phyloP scores from a whole-genome alignment of 2,888 invertebrate species.

The Zaprionus bogoriensis region DNA sequence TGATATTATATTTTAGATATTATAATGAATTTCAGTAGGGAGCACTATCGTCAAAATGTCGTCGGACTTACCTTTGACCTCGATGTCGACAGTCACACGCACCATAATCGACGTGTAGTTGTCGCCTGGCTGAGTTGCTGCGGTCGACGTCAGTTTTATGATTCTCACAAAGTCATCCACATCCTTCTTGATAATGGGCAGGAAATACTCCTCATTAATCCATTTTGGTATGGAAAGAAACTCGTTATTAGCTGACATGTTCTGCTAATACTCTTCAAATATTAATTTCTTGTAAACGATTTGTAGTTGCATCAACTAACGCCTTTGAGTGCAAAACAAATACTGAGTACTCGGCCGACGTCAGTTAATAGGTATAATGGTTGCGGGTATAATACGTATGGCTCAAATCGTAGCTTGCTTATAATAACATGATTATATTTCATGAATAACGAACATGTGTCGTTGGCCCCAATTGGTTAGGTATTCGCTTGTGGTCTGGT shows the following conservation, averaged over 20 bases:
- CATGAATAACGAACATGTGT: too few relatives aligned
- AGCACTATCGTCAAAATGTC: not conserved
- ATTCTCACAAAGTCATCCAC: constrained; percentile 49
- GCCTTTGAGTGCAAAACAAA: too few relatives aligned
- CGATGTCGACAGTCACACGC: constrained; percentile 63
- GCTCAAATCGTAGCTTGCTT: too few relatives aligned
- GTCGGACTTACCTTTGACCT: constrained; percentile 60
- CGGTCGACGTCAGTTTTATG: constrained; percentile 53
- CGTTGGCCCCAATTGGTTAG: too few relatives aligned
- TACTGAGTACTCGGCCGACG: too few relatives aligned
- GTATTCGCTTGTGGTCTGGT: too few relatives aligned
- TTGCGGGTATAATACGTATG: too few relatives aligned
- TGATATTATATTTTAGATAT: not conserved
- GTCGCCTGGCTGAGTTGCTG: constrained; percentile 79
- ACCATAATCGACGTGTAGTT: constrained; percentile 79
- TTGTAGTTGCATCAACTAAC: not conserved
- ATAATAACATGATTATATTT: too few relatives aligned
- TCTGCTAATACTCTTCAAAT: constrained; percentile 18
- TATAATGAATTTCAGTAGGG: not conserved
- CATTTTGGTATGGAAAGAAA: constrained; percentile 63
- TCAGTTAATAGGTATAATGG: too few relatives aligned
- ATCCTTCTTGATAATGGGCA: constrained; percentile 62
- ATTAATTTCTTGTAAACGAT: too few relatives aligned
- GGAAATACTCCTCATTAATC: constrained; percentile 71
- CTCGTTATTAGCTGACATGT: constrained; percentile 59